phyloP scores from a whole-genome alignment of 2,797 vertebrate species.

The Sebastes glaucus region DNA sequence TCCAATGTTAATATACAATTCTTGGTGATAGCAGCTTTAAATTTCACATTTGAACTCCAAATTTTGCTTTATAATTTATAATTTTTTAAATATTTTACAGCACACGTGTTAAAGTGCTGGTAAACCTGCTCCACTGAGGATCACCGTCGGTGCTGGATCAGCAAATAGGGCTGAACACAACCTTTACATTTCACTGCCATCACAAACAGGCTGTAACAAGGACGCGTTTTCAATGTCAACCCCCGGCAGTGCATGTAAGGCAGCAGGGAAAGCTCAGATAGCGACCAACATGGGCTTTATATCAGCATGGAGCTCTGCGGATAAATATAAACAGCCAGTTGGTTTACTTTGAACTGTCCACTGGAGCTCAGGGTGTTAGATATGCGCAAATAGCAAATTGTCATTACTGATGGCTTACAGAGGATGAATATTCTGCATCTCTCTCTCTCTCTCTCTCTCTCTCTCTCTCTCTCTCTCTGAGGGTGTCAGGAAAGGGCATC shows the following conservation, averaged over 20 bases:
- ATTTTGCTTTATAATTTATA: not conserved
- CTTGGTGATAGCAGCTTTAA: not conserved
- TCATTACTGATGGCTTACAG: conserved; percentile 65
- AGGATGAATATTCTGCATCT: conserved; percentile 43
- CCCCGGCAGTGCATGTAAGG: conserved; percentile 3
- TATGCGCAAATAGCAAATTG: conserved; percentile 52
- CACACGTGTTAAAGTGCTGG: not conserved
- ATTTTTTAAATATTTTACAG: not conserved
- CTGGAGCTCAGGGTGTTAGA: conserved; percentile 46
- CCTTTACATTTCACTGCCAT: conserved; percentile 26
- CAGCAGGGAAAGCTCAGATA: conserved; percentile 38
- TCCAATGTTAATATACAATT: not conserved
- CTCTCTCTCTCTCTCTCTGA: conserved; percentile 11
- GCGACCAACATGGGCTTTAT: conserved; percentile 32
- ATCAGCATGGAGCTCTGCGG: conserved; percentile 40
- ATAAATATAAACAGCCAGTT: conserved; percentile 67
- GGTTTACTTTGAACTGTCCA: conserved; percentile 53
- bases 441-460: conserved; percentile 1
- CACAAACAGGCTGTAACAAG: conserved; percentile 31
- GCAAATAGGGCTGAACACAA: conserved; percentile 12
- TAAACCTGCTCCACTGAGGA: not conserved
- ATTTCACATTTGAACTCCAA: not conserved
- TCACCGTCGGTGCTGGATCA: conserved; percentile 7
- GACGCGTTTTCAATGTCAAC: conserved; percentile 55
- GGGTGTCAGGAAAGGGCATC: conserved; percentile 56